phyloP scores from a whole-genome alignment of 2,888 invertebrate genomes.

The Clanis bilineata region DNA sequence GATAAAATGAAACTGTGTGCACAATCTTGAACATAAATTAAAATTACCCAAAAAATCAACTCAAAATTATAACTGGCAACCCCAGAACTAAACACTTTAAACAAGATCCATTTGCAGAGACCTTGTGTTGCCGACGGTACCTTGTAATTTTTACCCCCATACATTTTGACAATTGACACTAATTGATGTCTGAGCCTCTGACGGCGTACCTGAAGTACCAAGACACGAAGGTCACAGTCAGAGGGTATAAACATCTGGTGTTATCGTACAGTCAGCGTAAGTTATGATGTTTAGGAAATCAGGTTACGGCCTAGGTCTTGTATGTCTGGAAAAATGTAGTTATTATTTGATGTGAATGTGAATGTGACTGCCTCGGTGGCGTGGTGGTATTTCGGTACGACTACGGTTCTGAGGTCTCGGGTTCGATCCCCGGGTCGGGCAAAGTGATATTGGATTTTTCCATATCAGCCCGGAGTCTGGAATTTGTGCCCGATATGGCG shows the following conservation, averaged over 20 bases:
- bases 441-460: too few relatives aligned
- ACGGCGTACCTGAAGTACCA: conserved; percentile 30
- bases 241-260: not conserved
- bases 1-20: too few relatives aligned
- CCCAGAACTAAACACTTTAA: not conserved
- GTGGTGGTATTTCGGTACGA: too few relatives aligned
- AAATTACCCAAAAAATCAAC: not conserved
- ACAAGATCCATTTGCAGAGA: not conserved
- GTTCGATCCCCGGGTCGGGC: too few relatives aligned
- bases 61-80: not conserved
- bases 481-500: too few relatives aligned
- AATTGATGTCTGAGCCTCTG: conserved; percentile 2
- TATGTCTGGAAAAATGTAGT: not conserved
- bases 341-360: too few relatives aligned
- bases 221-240: conserved; percentile 30
- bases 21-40: too few relatives aligned
- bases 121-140: not conserved
- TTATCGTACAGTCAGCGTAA: not conserved
- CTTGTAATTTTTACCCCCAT: not conserved
- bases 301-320: not conserved
- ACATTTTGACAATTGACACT: conserved; percentile 1
- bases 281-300: not conserved
- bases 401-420: too few relatives aligned
- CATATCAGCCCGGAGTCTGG: too few relatives aligned
- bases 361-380: too few relatives aligned